Base-by-base conservation (phyloP, 2,113 vertebrate species). In the Chloropsis hardwickii region DNA sequence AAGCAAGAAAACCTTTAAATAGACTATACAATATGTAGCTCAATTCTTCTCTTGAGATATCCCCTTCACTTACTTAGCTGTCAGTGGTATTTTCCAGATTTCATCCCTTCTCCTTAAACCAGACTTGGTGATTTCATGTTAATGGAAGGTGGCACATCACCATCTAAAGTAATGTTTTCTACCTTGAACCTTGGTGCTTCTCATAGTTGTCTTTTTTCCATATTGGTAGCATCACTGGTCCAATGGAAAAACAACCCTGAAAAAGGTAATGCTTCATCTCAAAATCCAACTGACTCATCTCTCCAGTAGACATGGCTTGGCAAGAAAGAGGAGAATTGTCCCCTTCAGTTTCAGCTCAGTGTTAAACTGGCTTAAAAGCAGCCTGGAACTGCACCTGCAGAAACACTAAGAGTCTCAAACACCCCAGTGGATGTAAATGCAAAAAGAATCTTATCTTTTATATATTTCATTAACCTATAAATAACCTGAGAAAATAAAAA, bases 181-280 rank as follows among this genome's bases (percentile, higher is more conserved):
- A 2, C 29, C 7, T 77, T 54, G 28, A 23, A 19, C 54, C 15
- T 74, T 40, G 33, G 14, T 67, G 19, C 8, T 84, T 25, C 12
- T 50, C 1, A 0, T 21, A 14, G 14, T 62, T 84, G 33, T 4
- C 5, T n/a, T 61, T 78, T 28, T 47, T n/a, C 42, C 1, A 0
- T 42, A 2, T 9, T 19, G 6, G 4, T 58, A 39, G 25, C 1
- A 9, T 31, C 65, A 31, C 12, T 71, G 44, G 67, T 77, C 42
- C 18, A 45, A 45, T 42, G 27, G 64, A 44, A 95, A 73, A 86
- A 45, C 20, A 80, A 37, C 13, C 9, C 51, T 35, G 21, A 66
- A 74, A 89, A 10, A 72, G 42, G 25, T 4, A 40, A 14, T 1
- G 1, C 73, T 73, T 86, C 4, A 21, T 57, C 35, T n/a, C n/a